Percentiles rank a stretch among this genome's conserved stretches.
Evolutionary conservation across 2,797 vertebrate genomes (phyloP).

Genomic region (Poeciliopsis gracilis): DNA sequence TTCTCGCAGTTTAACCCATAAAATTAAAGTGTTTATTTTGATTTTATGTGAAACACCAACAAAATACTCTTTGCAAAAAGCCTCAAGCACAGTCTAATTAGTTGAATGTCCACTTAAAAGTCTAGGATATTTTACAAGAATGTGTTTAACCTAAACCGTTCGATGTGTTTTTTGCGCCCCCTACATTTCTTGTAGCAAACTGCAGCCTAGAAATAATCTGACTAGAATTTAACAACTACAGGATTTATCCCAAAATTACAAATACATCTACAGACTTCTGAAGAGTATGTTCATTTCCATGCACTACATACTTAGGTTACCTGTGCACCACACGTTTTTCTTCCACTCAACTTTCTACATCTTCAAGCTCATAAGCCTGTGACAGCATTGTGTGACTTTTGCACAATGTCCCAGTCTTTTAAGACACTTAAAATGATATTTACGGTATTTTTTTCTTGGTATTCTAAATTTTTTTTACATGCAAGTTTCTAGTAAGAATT

Average conservation of each 20-base stretch:
- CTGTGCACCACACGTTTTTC: neutral
- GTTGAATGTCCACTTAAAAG: too few relatives aligned
- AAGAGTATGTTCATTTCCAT: neutral
- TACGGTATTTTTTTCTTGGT: too few relatives aligned
- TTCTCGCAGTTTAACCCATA: neutral
- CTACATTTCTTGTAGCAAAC: too few relatives aligned
- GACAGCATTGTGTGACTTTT: neutral
- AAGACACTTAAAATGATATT: neutral
- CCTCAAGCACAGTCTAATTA: neutral
- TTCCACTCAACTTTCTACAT: neutral
- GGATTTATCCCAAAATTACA: neutral
- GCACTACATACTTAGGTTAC: neutral
- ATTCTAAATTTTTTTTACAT: too few relatives aligned
- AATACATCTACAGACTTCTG: neutral
- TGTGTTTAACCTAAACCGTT: neutral
- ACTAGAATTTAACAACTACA: neutral
- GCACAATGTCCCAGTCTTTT: neutral
- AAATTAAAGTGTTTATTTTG: neutral
- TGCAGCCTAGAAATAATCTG: neutral
- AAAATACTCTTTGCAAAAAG: neutral
- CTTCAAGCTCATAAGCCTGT: neutral
- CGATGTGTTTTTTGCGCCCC: neutral
- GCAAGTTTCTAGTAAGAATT: neutral
- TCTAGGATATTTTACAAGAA: neutral
- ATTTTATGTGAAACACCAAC: neutral